Evolutionary conservation across 2,113 vertebrate species (phyloP), one percentile per base, ranked within the genome.

Genomic region (Periophthalmus modestus): DNA sequence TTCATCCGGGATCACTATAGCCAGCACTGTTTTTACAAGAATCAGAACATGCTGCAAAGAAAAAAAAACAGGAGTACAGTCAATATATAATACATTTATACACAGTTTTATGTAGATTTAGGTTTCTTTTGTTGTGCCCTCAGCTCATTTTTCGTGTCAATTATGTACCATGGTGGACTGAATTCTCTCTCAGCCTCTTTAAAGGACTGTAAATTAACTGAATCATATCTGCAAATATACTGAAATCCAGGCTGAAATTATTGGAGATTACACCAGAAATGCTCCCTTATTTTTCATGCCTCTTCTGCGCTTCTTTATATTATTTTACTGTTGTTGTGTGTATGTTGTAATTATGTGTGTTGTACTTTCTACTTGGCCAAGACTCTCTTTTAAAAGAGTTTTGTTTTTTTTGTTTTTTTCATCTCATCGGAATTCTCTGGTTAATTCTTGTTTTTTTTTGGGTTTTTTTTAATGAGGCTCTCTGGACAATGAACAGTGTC

Each of bases 1-100:
- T 57, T 94, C 91, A n/a, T 95, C 94, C 0, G 94, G 94, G 80
- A 95, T 95, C 63, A 92, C 59, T 7, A 91, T 84, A 0, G 92
- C 83, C 72, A 95, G 24, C 46, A 94, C 46, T 71, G 94, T 28
- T 73, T 95, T 95, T 6, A 92, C 52, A 6, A 91, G 6, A 74
- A 95, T 90, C 59, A 95, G 89, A 50, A 87, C 13, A 7, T 95
- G 94, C 94, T 95, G 89, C 69, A 78, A 66, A 77, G 46, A 16
- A 23, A 19, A 23, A 19, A 24, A 12, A 2, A 10, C 18, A 55
- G 2, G 2, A 24, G 52, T 18, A 34, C 14, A 66, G n/a, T 21
- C 54, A 55, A 9, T 55, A 16, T 43, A 43, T 43, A 43, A 43
- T 43, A 43, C 39, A 43, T 43, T 43, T 48, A 16, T 12, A 48